A percentile compares a stretch with the other conserved stretches of the same genome.
These are phyloP conservation scores for Zalophus californianus DNA, from an alignment of 2,797 vertebrate species.

Conservation along the genomic window DNA sequence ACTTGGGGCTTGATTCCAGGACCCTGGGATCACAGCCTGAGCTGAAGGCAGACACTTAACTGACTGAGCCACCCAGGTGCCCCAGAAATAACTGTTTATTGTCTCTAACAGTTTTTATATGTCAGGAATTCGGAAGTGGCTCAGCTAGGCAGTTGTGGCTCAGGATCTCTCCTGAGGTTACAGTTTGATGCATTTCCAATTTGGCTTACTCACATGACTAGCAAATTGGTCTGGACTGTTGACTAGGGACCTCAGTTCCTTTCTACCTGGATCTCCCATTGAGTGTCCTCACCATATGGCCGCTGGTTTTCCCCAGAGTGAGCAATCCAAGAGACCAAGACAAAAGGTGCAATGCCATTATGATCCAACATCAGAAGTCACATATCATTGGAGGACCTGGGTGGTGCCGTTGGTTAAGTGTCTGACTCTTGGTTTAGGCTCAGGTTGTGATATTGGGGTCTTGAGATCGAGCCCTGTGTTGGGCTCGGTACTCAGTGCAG, in stretches of 20 bases:
- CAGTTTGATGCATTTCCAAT: neutral
- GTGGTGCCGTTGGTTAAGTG: neutral
- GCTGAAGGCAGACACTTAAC: too few relatives aligned
- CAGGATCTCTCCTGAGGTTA: neutral
- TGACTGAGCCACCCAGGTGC: too few relatives aligned
- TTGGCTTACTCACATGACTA: neutral
- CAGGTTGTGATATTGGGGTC: neutral
- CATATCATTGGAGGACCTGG: neutral
- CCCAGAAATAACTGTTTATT: neutral
- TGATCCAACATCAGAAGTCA: neutral
- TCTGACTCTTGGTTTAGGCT: neutral
- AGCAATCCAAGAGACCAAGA: neutral
- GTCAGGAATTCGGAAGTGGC: neutral
- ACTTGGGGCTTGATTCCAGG: neutral
- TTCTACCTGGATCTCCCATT: neutral
- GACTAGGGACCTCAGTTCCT: neutral
- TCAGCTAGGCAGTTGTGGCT: neutral
- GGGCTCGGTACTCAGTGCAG: neutral
- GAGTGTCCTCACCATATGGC: neutral
- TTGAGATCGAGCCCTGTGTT: neutral
- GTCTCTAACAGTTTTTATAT: neutral
- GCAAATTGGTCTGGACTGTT: neutral
- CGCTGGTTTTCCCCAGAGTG: neutral
- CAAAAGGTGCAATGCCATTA: neutral
- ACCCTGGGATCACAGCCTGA: too few relatives aligned